Evolutionary conservation across 2,113 vertebrate species (phyloP), one percentile per base, ranked within the genome.

Genomic region (Neolamprologus caudopunctatus): DNA sequence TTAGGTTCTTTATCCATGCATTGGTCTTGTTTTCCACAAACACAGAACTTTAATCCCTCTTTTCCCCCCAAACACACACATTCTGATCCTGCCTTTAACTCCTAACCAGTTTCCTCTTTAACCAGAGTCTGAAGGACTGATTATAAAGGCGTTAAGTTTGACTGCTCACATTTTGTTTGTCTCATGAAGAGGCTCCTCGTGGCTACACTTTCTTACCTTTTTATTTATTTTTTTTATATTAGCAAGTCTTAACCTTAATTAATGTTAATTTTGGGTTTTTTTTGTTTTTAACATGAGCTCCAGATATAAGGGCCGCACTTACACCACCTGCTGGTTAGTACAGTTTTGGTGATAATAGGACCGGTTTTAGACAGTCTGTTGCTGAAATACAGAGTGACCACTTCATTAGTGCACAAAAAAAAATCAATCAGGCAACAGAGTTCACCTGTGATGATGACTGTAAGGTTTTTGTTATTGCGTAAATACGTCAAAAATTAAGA

Each of bases 1-100:
- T 61, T 61, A 61, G 57, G 28, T 61, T 45, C 21, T 47, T 17
- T 75, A 75, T 75, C 37, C 21, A 47, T 45, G 5, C 40, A 26
- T 4, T 28, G 24, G 24, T 28, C 0, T 75, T 75, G 5, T 71
- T 42, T 71, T 71, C 66, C 2, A 42, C 2, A 42, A 9, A 42
- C n/a, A 14, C 1, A 14, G 11, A 68, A 9, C 12, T 71, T 71
- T 3, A 71, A 24, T 40, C 7, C 19, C n/a, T 8, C 35, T 42
- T 21, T 68, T 9, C 5, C 0, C 11, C 3, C 35, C 7, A 68
- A 21, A 14, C 37, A 16, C n/a, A 71, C 12, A 42, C 12, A 24
- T 9, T 9, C 66, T 42, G 37, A 71, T 71, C 3, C 2, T 71
- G 12, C 37, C n/a, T 71, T 71, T 71, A 42, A 42, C 66, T 42